phyloP scores from a whole-genome alignment of 2,113 vertebrate genomes.

The Sciurus niger region DNA sequence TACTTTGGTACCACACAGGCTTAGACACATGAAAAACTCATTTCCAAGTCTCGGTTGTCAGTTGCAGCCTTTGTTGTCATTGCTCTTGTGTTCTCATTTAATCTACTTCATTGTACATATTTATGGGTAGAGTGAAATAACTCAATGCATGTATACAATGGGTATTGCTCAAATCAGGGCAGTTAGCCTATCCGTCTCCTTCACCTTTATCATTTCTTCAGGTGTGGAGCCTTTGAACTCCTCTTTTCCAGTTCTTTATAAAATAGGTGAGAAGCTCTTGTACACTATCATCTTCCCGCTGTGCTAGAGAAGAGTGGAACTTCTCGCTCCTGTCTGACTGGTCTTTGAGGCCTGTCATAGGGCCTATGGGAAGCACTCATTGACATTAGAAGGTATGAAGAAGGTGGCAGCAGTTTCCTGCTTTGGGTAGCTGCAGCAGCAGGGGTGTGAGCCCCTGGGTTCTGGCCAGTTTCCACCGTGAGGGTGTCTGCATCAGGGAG shows the following conservation, averaged over 20 bases:
- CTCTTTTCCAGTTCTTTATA: background rate
- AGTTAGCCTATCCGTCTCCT: background rate
- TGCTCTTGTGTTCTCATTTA: background rate
- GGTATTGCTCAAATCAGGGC: background rate
- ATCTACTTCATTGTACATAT: background rate
- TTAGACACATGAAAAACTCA: background rate
- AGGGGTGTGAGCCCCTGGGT: background rate
- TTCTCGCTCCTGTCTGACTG: background rate
- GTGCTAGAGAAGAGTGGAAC: background rate
- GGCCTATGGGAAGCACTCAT: background rate
- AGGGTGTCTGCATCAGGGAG: background rate
- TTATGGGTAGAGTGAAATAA: background rate
- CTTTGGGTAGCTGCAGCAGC: background rate
- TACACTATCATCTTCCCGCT: background rate
- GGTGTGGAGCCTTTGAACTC: background rate
- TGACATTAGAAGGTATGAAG: background rate
- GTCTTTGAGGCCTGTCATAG: background rate
- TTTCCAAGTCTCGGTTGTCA: background rate
- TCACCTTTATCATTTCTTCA: background rate
- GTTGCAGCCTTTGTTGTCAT: background rate
- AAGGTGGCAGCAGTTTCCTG: background rate
- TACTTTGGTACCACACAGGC: too few species aligned
- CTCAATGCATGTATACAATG: background rate
- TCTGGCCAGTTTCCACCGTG: background rate
- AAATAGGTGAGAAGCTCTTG: background rate